phyloP scores from a whole-genome alignment of 2,888 invertebrate species.

The Catonia carolina region DNA sequence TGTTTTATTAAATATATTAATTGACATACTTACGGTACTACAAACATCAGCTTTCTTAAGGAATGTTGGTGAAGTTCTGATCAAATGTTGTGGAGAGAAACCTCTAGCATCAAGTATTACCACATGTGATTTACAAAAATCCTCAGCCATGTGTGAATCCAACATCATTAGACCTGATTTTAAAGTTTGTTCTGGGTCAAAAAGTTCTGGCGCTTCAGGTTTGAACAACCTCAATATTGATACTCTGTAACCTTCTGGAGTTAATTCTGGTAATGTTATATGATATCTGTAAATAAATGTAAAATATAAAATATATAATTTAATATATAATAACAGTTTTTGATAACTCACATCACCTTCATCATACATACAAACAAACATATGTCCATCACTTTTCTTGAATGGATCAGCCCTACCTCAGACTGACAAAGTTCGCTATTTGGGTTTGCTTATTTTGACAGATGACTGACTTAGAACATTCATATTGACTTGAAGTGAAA shows the following conservation, averaged over 20 bases:
- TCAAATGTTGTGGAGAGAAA: slow-evolving; percentile 22
- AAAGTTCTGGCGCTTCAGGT: slow-evolving; percentile 25
- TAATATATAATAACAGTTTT: too few relatives aligned
- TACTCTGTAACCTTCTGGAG: slow-evolving; percentile 32
- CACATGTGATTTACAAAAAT: slow-evolving; percentile 29
- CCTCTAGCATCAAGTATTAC: slow-evolving; percentile 28
- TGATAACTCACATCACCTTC: too few relatives aligned
- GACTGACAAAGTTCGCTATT: too few relatives aligned
- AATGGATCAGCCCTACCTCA: too few relatives aligned
- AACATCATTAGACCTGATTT: slow-evolving; percentile 33
- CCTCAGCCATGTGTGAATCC: slow-evolving; percentile 32
- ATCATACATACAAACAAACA: too few relatives aligned
- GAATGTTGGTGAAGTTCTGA: slow-evolving; percentile 17
- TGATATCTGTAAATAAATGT: neutral
- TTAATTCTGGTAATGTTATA: slow-evolving; percentile 30
- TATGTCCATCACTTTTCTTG: too few relatives aligned
- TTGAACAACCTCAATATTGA: slow-evolving; percentile 30
- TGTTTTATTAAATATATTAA: too few relatives aligned
- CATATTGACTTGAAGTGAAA: too few relatives aligned
- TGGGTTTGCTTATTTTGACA: too few relatives aligned
- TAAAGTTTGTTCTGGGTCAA: slow-evolving; percentile 23
- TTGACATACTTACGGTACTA: slow-evolving; percentile 5
- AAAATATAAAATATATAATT: too few relatives aligned
- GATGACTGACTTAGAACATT: too few relatives aligned
- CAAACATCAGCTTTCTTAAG: slow-evolving; percentile 22